These are phyloP conservation scores for Cryptomyrus ogoouensis DNA, from an alignment of 2,113 vertebrate species.

Conservation along the genomic window DNA sequence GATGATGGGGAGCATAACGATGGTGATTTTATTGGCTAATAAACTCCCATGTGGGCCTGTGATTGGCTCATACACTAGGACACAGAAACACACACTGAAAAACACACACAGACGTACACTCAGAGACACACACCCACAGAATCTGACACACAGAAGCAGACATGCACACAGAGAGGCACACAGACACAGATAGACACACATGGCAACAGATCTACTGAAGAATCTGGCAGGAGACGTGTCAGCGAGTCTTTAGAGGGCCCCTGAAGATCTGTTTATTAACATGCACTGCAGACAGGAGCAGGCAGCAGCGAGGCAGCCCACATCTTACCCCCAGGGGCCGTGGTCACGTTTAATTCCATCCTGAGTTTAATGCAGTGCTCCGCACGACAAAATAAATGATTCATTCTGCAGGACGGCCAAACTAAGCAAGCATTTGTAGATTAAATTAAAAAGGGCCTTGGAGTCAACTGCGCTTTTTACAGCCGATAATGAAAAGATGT, in stretches of 20 bases:
- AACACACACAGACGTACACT: neutral
- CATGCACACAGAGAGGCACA: neutral
- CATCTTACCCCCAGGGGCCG: neutral
- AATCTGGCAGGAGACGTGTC: neutral
- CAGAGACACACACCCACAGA: neutral
- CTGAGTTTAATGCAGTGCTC: neutral
- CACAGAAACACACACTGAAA: neutral
- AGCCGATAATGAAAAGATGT: neutral
- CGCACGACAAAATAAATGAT: neutral
- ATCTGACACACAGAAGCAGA: neutral
- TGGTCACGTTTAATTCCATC: neutral
- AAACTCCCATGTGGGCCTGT: neutral
- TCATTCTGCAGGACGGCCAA: neutral
- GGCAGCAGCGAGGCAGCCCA: neutral
- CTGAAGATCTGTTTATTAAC: neutral
- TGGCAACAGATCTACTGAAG: neutral
- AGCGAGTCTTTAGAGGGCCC: neutral
- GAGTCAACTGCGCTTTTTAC: neutral
- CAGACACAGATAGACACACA: neutral
- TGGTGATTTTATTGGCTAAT: neutral
- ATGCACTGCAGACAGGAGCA: neutral
- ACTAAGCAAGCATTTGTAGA: neutral
- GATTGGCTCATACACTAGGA: neutral
- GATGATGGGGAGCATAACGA: neutral
- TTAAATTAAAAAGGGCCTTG: slow-evolving; percentile 13